Conservation (phyloP, 2,888 invertebrate species). For the Scaptodrosophila latifasciaeformis region DNA sequence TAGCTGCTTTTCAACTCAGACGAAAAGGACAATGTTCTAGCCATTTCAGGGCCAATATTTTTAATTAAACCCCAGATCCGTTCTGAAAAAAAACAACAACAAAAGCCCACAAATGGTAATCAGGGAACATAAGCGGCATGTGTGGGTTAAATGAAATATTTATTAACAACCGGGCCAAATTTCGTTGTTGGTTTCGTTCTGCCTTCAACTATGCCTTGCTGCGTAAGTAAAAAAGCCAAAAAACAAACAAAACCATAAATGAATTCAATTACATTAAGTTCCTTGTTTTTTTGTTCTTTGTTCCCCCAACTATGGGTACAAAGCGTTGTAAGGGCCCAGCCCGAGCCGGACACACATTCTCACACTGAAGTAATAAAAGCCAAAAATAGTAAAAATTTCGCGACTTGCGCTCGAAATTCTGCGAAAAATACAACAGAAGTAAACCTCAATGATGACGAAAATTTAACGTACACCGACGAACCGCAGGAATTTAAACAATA, state of each 20-base stretch:
- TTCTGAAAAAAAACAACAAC: too few relatives aligned
- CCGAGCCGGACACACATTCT: conserved; percentile 5
- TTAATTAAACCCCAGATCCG: conserved; percentile 58
- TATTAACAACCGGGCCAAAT: conserved; percentile 59
- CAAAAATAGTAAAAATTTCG: not conserved
- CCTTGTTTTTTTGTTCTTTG: too few relatives aligned
- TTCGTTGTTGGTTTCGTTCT: conserved; percentile 52
- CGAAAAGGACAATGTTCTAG: conserved; percentile 37
- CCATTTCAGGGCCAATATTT: conserved; percentile 47
- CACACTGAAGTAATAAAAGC: conserved; percentile 37
- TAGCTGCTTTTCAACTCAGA: too few relatives aligned
- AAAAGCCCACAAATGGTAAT: conserved; percentile 17
- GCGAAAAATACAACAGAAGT: conserved; percentile 14
- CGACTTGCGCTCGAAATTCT: not conserved
- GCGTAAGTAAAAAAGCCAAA: conserved; percentile 13
- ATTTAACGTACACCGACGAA: conserved; percentile 51
- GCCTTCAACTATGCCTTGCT: conserved; percentile 13
- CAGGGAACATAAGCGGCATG: conserved; percentile 2
- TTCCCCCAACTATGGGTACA: conserved; percentile 22
- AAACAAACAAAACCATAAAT: conserved; percentile 61
- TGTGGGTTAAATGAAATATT: conserved; percentile 62
- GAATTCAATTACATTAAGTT: conserved; percentile 67
- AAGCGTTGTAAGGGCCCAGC: not conserved
- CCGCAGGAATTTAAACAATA: conserved; percentile 65
- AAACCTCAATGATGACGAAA: conserved; percentile 15